A percentile compares a stretch with the other conserved stretches of the same genome.
These are phyloP conservation scores for Bolborhynchus lineola DNA, from an alignment of 2,113 vertebrate genomes.

Conservation along the genomic window DNA sequence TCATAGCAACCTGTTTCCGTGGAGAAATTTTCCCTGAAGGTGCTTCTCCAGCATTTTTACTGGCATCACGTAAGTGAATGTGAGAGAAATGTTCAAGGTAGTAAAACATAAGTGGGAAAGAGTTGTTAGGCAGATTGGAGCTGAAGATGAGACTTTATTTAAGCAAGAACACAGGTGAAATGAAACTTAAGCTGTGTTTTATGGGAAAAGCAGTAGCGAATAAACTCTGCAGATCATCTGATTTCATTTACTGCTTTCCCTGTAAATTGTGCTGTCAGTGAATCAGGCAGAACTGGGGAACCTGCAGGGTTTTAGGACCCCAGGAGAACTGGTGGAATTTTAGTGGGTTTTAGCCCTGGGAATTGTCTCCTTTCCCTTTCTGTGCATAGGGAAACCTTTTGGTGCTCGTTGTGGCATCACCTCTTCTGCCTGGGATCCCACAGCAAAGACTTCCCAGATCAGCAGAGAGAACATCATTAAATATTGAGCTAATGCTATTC, in stretches of 20 bases:
- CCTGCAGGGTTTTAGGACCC: not conserved
- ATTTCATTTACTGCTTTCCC: not conserved
- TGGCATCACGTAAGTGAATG: not conserved
- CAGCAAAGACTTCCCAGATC: not conserved
- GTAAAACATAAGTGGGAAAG: not conserved
- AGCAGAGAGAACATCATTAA: not conserved
- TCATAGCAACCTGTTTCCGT: not conserved
- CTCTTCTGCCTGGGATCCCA: not conserved
- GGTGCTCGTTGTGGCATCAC: not conserved
- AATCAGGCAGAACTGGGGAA: not conserved
- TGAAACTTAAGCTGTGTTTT: not conserved
- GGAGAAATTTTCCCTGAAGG: not conserved
- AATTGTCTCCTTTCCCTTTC: not conserved
- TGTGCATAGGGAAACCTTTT: not conserved
- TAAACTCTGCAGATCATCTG: not conserved
- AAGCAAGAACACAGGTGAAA: not conserved
- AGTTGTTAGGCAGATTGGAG: not conserved
- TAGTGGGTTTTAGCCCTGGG: not conserved
- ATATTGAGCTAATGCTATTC: not conserved
- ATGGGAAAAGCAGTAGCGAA: not conserved
- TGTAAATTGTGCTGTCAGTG: not conserved
- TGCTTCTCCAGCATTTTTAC: not conserved
- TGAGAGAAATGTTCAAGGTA: not conserved
- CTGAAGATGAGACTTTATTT: not conserved
- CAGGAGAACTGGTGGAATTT: not conserved